These are phyloP conservation scores for Dufourea novaeangliae DNA, from an alignment of 1,140 invertebrate genomes.

Conservation along the genomic window DNA sequence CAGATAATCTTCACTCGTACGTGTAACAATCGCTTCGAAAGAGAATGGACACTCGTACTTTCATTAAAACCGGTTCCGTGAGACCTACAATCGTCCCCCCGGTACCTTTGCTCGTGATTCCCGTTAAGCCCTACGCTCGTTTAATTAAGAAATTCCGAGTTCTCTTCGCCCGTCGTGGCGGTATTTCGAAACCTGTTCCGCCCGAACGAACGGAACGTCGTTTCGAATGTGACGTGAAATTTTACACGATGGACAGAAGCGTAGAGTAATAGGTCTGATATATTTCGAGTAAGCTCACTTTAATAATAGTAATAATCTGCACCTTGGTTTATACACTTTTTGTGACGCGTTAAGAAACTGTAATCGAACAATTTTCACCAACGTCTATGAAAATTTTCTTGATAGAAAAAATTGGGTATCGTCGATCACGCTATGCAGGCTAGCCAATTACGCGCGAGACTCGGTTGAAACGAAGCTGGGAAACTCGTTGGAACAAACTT, in stretches of 20 bases:
- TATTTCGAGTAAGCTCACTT: too few relatives aligned
- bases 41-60: not conserved
- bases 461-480: constrained; percentile 34
- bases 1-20: too few relatives aligned
- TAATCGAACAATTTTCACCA: too few relatives aligned
- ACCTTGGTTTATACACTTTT: too few relatives aligned
- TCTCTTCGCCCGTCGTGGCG: not conserved
- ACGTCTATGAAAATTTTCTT: not conserved
- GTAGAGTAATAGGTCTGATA: not conserved
- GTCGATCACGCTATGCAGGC: not conserved
- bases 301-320: too few relatives aligned
- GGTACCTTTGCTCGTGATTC: constrained; percentile 6
- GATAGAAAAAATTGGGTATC: not conserved
- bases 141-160: constrained; percentile 62
- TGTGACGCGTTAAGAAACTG: too few relatives aligned
- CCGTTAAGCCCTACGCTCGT: constrained; percentile 16
- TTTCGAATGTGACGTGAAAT: not conserved
- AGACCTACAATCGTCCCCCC: not conserved
- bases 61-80: not conserved
- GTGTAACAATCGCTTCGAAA: not conserved
- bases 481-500: constrained; percentile 39
- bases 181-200: constrained; percentile 23
- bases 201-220: not conserved
- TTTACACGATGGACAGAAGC: not conserved
- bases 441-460: constrained; percentile 1